A percentile compares a stretch with the other conserved stretches of the same genome.
phyloP scores from a whole-genome alignment of 2,888 invertebrate genomes.

The Orchestes rusci region DNA sequence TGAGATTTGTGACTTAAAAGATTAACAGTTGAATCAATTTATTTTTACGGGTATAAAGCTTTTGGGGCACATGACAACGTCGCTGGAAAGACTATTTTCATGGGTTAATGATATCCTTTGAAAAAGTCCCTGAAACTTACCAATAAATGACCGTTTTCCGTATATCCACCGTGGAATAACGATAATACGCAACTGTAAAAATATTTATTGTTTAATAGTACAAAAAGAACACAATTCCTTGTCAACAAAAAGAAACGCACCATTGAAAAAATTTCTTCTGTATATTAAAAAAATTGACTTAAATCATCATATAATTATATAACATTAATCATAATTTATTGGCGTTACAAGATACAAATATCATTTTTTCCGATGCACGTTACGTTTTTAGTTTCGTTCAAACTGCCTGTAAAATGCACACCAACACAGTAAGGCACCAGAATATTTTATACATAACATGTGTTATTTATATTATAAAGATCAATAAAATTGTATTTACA shows the following conservation, averaged over 20 bases:
- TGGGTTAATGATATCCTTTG: neutral
- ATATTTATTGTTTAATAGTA: slow-evolving; percentile 26
- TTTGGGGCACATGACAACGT: neutral
- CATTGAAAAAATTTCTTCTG: slow-evolving; percentile 39
- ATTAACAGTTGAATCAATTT: neutral
- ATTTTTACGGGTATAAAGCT: neutral
- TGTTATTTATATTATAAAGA: slow-evolving; percentile 29
- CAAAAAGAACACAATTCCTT: slow-evolving; percentile 17
- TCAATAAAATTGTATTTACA: slow-evolving; percentile 30
- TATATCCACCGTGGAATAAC: neutral
- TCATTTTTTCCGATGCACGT: slow-evolving; percentile 43
- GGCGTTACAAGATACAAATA: slow-evolving; percentile 40
- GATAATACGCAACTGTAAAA: slow-evolving; percentile 21
- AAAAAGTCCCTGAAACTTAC: too few species aligned
- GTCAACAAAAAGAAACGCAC: slow-evolving; percentile 17
- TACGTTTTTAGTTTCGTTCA: slow-evolving; percentile 28
- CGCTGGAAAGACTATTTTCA: neutral
- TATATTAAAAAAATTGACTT: slow-evolving; percentile 47
- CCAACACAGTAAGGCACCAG: slow-evolving; percentile 45
- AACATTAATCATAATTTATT: slow-evolving; percentile 39
- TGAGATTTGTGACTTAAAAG: neutral
- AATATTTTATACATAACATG: slow-evolving; percentile 30
- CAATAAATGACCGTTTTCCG: neutral
- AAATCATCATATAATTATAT: slow-evolving; percentile 41
- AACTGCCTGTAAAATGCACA: slow-evolving; percentile 39